Conservation (phyloP, 2,888 invertebrate genomes). For the Torymus aiolomorphi region DNA sequence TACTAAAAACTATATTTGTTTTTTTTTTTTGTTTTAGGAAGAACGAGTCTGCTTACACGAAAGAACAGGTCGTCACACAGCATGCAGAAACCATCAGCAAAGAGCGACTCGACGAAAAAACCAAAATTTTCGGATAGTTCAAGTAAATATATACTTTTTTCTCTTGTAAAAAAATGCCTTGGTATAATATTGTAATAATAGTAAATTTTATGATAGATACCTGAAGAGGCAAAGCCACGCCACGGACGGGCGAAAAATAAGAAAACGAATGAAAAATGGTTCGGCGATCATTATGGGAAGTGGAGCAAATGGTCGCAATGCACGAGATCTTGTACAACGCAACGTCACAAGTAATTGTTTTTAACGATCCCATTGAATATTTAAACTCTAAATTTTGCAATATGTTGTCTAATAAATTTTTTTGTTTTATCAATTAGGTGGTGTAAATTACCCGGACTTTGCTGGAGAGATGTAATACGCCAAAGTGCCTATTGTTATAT, state of each 20-base stretch:
- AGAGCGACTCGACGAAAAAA: slow-evolving; percentile 65
- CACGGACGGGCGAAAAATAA: slow-evolving; percentile 70
- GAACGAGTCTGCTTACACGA: slow-evolving; percentile 68
- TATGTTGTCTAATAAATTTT: not conserved
- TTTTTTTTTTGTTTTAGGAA: slow-evolving; percentile 60
- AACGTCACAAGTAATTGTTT: slow-evolving; percentile 81
- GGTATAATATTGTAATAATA: not conserved
- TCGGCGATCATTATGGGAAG: slow-evolving; percentile 78
- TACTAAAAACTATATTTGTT: too few relatives aligned
- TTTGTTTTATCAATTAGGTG: slow-evolving; percentile 76
- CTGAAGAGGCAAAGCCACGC: slow-evolving; percentile 73
- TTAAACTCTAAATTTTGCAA: not conserved
- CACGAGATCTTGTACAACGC: slow-evolving; percentile 86
- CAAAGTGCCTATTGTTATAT: slow-evolving; percentile 92
- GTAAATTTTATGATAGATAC: slow-evolving; percentile 46
- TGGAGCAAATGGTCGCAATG: slow-evolving; percentile 93
- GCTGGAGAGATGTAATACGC: slow-evolving; percentile 85
- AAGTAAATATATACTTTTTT: slow-evolving; percentile 58
- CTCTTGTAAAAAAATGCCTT: not conserved
- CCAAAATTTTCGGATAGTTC: slow-evolving; percentile 73
- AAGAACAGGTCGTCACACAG: slow-evolving; percentile 63
- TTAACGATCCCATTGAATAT: not conserved
- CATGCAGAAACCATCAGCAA: slow-evolving; percentile 66
- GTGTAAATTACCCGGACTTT: slow-evolving; percentile 85
- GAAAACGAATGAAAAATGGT: slow-evolving; percentile 66